Conservation (phyloP, 1,140 invertebrate genomes). For the Trichoplusia ni region DNA sequence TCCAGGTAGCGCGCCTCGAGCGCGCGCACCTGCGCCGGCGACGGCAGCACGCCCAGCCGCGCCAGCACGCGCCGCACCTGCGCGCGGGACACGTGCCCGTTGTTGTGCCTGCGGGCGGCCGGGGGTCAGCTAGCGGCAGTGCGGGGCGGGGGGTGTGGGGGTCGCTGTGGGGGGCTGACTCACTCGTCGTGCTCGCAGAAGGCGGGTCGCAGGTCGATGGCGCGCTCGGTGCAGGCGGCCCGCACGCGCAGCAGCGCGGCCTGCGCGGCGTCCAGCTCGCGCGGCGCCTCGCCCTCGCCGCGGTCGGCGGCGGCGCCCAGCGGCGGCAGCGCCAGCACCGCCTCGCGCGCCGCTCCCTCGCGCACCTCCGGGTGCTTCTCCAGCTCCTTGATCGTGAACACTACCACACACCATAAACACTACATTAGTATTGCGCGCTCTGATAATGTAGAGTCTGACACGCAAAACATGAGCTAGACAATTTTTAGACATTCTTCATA, state of each 20-base stretch:
- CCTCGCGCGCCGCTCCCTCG: slow-evolving; percentile 55
- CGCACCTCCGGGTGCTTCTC: slow-evolving; percentile 83
- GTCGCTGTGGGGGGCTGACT: too few species aligned
- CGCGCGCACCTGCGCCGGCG: slow-evolving; percentile 84
- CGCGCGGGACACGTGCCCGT: slow-evolving; percentile 85
- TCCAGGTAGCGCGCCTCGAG: slow-evolving; percentile 85
- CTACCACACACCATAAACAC: slow-evolving; percentile 51
- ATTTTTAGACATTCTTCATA: too few species aligned
- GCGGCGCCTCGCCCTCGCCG: slow-evolving; percentile 29
- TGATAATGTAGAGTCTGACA: too few species aligned
- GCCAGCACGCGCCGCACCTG: slow-evolving; percentile 86
- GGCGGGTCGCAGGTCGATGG: slow-evolving; percentile 83
- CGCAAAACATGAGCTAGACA: too few species aligned
- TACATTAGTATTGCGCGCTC: too few species aligned
- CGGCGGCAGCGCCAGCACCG: slow-evolving; percentile 47
- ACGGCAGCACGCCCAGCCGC: slow-evolving; percentile 83
- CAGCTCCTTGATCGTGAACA: slow-evolving; percentile 86
- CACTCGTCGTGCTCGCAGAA: slow-evolving; percentile 87
- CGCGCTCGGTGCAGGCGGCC: slow-evolving; percentile 56
- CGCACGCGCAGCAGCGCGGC: slow-evolving; percentile 57
- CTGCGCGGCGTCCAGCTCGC: slow-evolving; percentile 49
- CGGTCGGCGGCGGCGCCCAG: slow-evolving; percentile 49
- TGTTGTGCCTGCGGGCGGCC: slow-evolving; percentile 81
- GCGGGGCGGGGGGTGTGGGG: neutral
- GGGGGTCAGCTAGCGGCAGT: neutral